Evolutionary conservation across 2,113 vertebrate species (phyloP).

Genomic region (Numida meleagris): DNA sequence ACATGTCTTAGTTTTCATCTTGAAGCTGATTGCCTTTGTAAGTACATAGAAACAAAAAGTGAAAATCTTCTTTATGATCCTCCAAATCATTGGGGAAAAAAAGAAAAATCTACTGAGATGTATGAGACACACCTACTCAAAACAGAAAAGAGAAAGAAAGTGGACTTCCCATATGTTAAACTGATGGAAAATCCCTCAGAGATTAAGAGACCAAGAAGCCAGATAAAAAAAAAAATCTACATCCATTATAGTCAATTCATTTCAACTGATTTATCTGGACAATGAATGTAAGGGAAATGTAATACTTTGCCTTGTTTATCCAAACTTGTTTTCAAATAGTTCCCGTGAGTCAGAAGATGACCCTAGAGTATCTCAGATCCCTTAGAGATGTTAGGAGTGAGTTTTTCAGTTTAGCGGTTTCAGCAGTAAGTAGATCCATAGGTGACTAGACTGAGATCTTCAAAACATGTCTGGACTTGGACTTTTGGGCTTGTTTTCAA

Average conservation of each 20-base stretch:
- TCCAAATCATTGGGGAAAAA: not conserved
- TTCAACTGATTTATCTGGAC: not conserved
- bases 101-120: not conserved
- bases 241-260: not conserved
- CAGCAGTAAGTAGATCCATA: not conserved
- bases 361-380: not conserved
- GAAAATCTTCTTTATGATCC: not conserved
- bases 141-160: not conserved
- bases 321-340: not conserved
- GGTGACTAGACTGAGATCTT: not conserved
- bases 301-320: not conserved
- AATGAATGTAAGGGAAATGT: not conserved
- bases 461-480: not conserved
- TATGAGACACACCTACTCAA: not conserved
- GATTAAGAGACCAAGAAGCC: not conserved
- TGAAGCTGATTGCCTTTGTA: not conserved
- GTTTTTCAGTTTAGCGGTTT: accelerated
- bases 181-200: not conserved
- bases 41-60: no score
- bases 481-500: not conserved
- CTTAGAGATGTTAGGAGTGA: not conserved
- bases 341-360: not conserved
- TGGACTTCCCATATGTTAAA: not conserved
- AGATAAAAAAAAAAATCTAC: no score
- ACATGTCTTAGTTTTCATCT: not conserved